Evolutionary conservation across 2,797 vertebrate species (phyloP).

Genomic region (Pipistrellus pygmaeus): DNA sequence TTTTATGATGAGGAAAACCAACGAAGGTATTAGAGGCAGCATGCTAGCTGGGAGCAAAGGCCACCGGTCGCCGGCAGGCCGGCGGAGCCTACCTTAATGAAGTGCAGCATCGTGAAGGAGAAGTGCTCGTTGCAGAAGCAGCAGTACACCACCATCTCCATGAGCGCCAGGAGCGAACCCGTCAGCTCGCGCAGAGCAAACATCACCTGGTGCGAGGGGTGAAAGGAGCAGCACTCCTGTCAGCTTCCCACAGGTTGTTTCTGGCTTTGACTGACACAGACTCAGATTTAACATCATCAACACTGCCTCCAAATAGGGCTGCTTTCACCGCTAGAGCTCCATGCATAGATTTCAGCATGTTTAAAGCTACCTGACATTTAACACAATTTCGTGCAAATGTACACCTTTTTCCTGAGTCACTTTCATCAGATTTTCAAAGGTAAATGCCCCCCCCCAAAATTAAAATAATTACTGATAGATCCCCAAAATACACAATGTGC

Average conservation of each 20-base stretch:
- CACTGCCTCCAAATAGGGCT: background rate
- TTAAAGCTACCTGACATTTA: background rate
- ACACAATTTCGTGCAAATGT: background rate
- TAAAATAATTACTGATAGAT: background rate
- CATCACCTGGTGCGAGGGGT: conserved; percentile 92
- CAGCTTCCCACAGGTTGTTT: background rate
- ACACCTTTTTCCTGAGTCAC: background rate
- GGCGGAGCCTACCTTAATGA: conserved; percentile 92
- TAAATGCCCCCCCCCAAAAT: background rate
- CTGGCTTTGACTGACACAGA: background rate
- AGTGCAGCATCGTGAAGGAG: conserved; percentile 94
- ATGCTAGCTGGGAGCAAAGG: background rate
- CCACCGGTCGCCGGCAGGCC: background rate
- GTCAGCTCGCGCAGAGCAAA: conserved; percentile 97
- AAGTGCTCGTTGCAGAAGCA: conserved; percentile 97
- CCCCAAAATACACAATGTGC: background rate
- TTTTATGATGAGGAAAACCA: background rate
- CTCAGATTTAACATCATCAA: background rate
- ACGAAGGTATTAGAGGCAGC: background rate
- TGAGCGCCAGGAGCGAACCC: conserved; percentile 93
- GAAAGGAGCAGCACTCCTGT: background rate
- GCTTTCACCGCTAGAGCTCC: background rate
- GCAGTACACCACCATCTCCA: conserved; percentile 97
- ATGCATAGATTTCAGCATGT: background rate
- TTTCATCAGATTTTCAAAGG: conserved; percentile 51